phyloP scores from a whole-genome alignment of 2,888 invertebrate species.

The Coecobrya sp. region DNA sequence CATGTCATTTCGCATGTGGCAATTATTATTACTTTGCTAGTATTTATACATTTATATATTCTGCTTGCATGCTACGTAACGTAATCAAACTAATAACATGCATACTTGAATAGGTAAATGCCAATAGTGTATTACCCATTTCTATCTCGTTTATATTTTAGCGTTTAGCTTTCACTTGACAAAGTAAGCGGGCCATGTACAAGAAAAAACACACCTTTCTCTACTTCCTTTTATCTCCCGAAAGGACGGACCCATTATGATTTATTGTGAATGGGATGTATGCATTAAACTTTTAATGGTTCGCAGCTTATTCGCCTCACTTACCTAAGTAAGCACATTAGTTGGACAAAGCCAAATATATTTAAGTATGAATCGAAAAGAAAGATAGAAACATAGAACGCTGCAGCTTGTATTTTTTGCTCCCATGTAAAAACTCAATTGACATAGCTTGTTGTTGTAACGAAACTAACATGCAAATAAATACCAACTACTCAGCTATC shows the following conservation, averaged over 20 bases:
- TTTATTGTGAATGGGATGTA: slow-evolving; percentile 30
- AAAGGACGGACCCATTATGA: neutral
- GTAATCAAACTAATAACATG: too few relatives aligned
- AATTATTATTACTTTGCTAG: too few relatives aligned
- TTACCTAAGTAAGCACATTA: neutral
- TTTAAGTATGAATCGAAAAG: neutral
- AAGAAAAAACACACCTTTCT: neutral
- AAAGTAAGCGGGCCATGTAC: neutral
- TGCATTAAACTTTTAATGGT: slow-evolving; percentile 4
- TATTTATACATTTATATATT: too few relatives aligned
- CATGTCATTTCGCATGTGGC: too few relatives aligned
- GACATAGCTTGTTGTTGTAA: neutral
- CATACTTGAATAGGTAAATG: too few relatives aligned
- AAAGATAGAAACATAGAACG: neutral
- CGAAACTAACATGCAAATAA: neutral
- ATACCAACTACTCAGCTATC: neutral
- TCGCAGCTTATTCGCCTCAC: neutral
- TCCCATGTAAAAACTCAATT: neutral
- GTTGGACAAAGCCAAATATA: neutral
- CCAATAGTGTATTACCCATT: too few relatives aligned
- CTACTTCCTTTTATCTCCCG: neutral
- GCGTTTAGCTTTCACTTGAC: too few relatives aligned
- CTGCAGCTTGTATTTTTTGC: neutral
- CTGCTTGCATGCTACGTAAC: too few relatives aligned
- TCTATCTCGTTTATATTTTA: too few relatives aligned